Base-by-base conservation (phyloP, 2,888 invertebrate genomes). In the Mythimna pallens region DNA sequence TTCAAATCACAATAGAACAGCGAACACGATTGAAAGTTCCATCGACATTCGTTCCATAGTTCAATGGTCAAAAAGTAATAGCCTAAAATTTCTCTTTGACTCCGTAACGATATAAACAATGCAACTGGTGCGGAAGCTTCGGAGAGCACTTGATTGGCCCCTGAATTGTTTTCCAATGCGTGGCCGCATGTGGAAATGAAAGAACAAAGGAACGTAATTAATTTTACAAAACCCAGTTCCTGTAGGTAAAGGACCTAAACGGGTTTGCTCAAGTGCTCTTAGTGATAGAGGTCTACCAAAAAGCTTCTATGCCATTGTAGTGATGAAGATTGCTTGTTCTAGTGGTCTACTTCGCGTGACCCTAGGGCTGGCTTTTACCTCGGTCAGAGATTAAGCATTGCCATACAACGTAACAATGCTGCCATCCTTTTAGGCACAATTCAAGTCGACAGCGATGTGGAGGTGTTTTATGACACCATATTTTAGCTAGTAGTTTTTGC, bases 81-180 rank as follows among this genome's bases (percentile, higher is more conserved):
- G 9, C 7, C 47, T 25, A 36, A 69, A 67, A 68, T n/a, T 63
- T 25, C 54, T 30, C 73, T 77, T 80, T 70, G 73, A 80, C 70
- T 81, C 54, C 12, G 50, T 65, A 65, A 76, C 50, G 57, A 47
- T 47, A 25, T 40, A 73, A 82, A 71, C 74, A 70, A 76, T 71
- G 36, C 75, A 55, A 57, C 50, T 59, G 58, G 25, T 22, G 70
- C 52, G 67, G 63, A 66, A 79, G 70, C 59, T 65, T 47, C 1
- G 30, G 55, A 80, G 73, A 65, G 62, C 34, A n/a, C 55, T 76
- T 22, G 3, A 79, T 71, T 76, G 55, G 30, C 8, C 10, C 14
- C 47, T 25, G n/a, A 69, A 61, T 40, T 50, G 20, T n/a, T 73
- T 65, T 34, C 20, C 36, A 52, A 40, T 55, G 43, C 54, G 47